Evolutionary conservation across 2,888 invertebrate genomes (phyloP).

Genomic region (Mamestra brassicae): DNA sequence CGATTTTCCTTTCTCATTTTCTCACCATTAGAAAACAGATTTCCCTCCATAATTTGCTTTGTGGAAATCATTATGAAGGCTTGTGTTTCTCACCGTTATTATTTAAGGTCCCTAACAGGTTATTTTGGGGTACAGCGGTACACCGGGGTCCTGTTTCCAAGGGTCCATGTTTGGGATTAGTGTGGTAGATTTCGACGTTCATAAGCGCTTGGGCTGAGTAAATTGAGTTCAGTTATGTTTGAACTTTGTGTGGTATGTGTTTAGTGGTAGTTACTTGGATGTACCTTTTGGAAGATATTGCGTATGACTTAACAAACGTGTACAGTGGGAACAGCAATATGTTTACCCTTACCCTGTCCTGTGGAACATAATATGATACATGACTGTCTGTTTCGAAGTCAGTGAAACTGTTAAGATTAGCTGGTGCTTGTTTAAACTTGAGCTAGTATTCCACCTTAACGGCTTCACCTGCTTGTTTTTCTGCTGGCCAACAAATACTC

Average conservation of each 20-base stretch:
- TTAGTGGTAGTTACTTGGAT: conserved; percentile 29
- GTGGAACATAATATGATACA: conserved; percentile 14
- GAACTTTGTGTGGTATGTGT: conserved; percentile 49
- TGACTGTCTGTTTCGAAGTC: not conserved
- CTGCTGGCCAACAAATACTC: not conserved
- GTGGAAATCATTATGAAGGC: conserved; percentile 55
- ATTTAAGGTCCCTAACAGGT: conserved; percentile 41
- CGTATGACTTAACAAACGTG: conserved; percentile 11
- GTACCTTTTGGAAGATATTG: conserved; percentile 26
- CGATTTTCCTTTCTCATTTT: conserved; percentile 64
- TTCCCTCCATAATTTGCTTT: conserved; percentile 58
- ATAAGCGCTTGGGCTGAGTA: conserved; percentile 40
- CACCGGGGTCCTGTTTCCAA: conserved; percentile 32
- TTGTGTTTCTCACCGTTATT: conserved; percentile 48
- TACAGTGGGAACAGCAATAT: not conserved
- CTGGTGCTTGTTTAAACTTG: not conserved
- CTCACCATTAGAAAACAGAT: conserved; percentile 70
- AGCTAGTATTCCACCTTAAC: not conserved
- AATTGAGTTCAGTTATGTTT: conserved; percentile 53
- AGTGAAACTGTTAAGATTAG: not conserved
- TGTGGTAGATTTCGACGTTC: conserved; percentile 36
- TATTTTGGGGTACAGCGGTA: conserved; percentile 42
- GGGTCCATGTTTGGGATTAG: conserved; percentile 54
- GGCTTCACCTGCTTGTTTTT: not conserved
- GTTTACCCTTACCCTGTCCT: conserved; percentile 1